Conservation (phyloP, 2,113 vertebrate species). For the Syngnathus scovelli region DNA sequence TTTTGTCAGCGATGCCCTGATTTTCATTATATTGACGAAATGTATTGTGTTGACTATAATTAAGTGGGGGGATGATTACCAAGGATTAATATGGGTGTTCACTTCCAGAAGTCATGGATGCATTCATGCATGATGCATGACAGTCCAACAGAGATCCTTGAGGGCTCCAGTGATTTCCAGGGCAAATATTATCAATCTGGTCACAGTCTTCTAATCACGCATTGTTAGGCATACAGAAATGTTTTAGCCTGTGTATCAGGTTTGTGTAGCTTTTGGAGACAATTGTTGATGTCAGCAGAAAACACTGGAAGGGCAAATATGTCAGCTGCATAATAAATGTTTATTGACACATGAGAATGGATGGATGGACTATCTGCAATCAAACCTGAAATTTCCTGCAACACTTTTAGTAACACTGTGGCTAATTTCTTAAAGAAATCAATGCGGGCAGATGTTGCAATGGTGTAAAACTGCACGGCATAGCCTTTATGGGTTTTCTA, state of each 20-base stretch:
- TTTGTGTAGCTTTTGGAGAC: slow-evolving; percentile 20
- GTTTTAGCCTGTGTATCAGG: background rate
- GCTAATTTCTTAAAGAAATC: too few relatives aligned
- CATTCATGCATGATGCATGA: slow-evolving; percentile 18
- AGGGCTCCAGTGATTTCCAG: slow-evolving; percentile 23
- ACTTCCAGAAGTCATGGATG: slow-evolving; percentile 2
- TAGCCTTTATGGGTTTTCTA: too few relatives aligned
- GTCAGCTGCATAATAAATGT: slow-evolving; percentile 28
- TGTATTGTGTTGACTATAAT: background rate
- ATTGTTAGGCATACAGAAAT: slow-evolving; percentile 28
- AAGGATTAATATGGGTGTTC: background rate
- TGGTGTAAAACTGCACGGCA: too few relatives aligned
- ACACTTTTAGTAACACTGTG: too few relatives aligned
- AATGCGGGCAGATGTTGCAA: too few relatives aligned
- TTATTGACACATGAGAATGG: slow-evolving; percentile 28
- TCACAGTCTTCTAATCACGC: slow-evolving; percentile 35
- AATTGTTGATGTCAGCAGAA: slow-evolving; percentile 12
- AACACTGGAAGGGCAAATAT: slow-evolving; percentile 32
- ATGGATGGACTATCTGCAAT: too few relatives aligned
- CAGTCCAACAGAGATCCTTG: slow-evolving; percentile 7
- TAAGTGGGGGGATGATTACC: background rate
- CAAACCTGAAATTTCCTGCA: too few relatives aligned
- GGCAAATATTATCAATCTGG: slow-evolving; percentile 24
- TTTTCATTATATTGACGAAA: background rate
- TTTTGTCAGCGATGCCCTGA: background rate